These are phyloP conservation scores for Polymixis flavicincta DNA, from an alignment of 2,888 invertebrate species.

Conservation along the genomic window DNA sequence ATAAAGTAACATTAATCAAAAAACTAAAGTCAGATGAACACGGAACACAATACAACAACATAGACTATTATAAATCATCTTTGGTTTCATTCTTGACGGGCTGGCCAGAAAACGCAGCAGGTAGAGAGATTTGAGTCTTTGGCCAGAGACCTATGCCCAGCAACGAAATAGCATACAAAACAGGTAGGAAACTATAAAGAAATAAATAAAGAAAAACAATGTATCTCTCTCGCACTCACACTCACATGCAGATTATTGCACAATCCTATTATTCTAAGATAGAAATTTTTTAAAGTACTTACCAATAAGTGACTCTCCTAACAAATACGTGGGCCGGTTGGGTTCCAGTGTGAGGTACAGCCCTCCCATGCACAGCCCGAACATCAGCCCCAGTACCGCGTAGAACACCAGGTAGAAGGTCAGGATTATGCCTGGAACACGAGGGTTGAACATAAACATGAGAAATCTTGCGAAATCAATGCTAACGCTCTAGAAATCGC, in stretches of 20 bases:
- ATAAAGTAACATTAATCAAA: too few relatives aligned
- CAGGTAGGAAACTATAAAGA: too few relatives aligned
- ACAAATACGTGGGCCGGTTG: constrained; percentile 93
- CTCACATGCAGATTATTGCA: too few relatives aligned
- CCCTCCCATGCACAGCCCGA: constrained; percentile 96
- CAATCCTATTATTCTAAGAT: background rate
- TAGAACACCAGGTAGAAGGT: constrained; percentile 97
- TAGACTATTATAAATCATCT: too few relatives aligned
- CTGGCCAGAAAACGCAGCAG: background rate
- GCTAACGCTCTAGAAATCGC: background rate
- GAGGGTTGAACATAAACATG: background rate
- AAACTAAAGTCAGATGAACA: too few relatives aligned
- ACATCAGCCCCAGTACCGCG: constrained; percentile 94
- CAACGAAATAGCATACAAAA: too few relatives aligned
- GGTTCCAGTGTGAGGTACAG: constrained; percentile 93
- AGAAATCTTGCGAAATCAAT: background rate
- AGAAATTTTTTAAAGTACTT: background rate
- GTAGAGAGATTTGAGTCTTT: background rate
- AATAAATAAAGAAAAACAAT: too few relatives aligned
- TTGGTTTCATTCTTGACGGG: background rate
- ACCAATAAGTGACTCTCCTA: constrained; percentile 95
- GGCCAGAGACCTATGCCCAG: too few relatives aligned
- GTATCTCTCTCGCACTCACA: too few relatives aligned
- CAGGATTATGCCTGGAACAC: constrained; percentile 93
- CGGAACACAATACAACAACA: too few relatives aligned